A percentile compares a stretch with the other conserved stretches of the same genome.
phyloP scores from a whole-genome alignment of 2,888 invertebrate species.

The Criorhina ranunculi region DNA sequence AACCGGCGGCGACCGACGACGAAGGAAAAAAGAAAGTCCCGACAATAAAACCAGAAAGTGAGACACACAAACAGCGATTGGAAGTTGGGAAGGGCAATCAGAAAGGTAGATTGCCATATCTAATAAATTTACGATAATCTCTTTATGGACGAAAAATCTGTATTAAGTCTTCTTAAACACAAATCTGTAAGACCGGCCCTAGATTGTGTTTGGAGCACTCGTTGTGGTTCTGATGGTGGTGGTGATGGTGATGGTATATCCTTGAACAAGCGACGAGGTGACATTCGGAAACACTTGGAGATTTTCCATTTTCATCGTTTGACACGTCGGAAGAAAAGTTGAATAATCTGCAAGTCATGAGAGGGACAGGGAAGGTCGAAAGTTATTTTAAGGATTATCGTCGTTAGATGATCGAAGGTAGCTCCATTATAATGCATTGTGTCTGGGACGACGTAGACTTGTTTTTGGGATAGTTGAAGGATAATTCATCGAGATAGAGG shows the following conservation, averaged over 20 bases:
- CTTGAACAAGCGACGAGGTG: slow-evolving; percentile 49
- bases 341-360: slow-evolving; percentile 65
- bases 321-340: slow-evolving; percentile 61
- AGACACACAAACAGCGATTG: not conserved
- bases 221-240: not conserved
- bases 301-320: slow-evolving; percentile 71
- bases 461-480: slow-evolving; percentile 6
- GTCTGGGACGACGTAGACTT: not conserved
- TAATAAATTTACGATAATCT: slow-evolving; percentile 76
- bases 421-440: slow-evolving; percentile 24
- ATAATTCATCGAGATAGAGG: slow-evolving; percentile 21
- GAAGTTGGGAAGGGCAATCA: slow-evolving; percentile 38
- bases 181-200: slow-evolving; percentile 63
- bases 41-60: slow-evolving; percentile 29
- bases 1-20: slow-evolving; percentile 13
- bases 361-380: slow-evolving; percentile 19
- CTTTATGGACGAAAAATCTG: slow-evolving; percentile 72
- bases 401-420: slow-evolving; percentile 16
- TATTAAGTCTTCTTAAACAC: slow-evolving; percentile 69
- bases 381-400: slow-evolving; percentile 35
- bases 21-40: slow-evolving; percentile 1
- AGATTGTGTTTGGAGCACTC: slow-evolving; percentile 16
- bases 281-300: slow-evolving; percentile 66
- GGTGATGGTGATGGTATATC: slow-evolving; percentile 8
- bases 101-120: slow-evolving; percentile 72